Evolutionary conservation across 2,797 vertebrate genomes (phyloP).

Genomic region (Crenichthys baileyi): DNA sequence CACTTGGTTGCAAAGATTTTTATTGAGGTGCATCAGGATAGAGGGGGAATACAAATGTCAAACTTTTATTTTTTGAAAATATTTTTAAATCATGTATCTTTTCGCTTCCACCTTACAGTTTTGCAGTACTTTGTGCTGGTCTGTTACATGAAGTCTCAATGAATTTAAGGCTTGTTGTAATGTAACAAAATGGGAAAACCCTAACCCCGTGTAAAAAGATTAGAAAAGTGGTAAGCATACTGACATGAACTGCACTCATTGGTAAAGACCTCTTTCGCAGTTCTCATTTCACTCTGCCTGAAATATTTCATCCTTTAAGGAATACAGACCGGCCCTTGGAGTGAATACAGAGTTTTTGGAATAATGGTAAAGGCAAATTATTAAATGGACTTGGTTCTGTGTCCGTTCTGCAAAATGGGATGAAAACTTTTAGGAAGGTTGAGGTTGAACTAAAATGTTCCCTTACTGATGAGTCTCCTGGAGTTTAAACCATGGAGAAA

Average conservation of each 20-base stretch:
- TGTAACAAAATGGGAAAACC: not conserved
- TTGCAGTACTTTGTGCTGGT: not conserved
- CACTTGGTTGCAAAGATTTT: too few species aligned
- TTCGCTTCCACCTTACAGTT: not conserved
- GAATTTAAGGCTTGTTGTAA: not conserved
- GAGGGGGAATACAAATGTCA: too few species aligned
- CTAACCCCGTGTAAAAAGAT: too few species aligned
- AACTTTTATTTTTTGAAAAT: too few species aligned
- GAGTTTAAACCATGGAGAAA: slow-evolving; percentile 12
- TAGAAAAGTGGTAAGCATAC: not conserved
- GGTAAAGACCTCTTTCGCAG: not conserved
- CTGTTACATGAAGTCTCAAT: not conserved
- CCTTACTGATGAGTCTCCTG: slow-evolving; percentile 28
- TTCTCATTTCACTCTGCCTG: not conserved
- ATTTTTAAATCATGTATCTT: not conserved
- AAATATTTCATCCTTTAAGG: not conserved
- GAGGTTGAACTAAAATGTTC: slow-evolving; percentile 32
- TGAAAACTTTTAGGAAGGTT: slow-evolving; percentile 9
- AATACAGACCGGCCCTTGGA: not conserved
- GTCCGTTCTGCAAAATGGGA: slow-evolving; percentile 19
- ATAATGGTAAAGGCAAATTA: not conserved
- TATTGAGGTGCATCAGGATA: too few species aligned
- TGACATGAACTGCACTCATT: not conserved
- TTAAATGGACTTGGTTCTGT: not conserved
- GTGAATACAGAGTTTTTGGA: not conserved